Conservation (phyloP, 1,140 invertebrate genomes). For the Caenorhabditis remanei region DNA sequence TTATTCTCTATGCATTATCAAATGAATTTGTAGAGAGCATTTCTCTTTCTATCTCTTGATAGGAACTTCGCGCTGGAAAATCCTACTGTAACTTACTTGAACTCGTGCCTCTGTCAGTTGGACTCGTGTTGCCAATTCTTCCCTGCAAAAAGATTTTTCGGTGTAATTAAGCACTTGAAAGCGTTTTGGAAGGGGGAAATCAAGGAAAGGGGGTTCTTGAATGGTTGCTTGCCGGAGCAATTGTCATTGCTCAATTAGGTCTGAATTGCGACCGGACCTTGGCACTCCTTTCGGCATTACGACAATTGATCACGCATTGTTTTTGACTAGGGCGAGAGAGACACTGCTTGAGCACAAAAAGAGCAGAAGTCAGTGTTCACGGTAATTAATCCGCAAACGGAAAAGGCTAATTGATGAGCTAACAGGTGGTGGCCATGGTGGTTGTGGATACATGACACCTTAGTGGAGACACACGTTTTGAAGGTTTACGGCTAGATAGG, state of each 20-base stretch:
- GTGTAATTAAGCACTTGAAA: slow-evolving; percentile 54
- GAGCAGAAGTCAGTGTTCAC: slow-evolving; percentile 27
- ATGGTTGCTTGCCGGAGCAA: slow-evolving; percentile 31
- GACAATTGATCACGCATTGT: slow-evolving; percentile 50
- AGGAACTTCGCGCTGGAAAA: not conserved
- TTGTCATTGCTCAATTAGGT: slow-evolving; percentile 55
- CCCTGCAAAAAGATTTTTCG: slow-evolving; percentile 78
- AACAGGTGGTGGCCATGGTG: not conserved
- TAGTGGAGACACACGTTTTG: not conserved
- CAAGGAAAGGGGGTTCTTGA: slow-evolving; percentile 11
- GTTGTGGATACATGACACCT: not conserved
- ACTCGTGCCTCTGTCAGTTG: slow-evolving; percentile 96
- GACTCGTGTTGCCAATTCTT: slow-evolving; percentile 97
- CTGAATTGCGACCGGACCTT: slow-evolving; percentile 50
- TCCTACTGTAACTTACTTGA: slow-evolving; percentile 83
- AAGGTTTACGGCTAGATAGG: not conserved
- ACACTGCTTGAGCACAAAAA: not conserved
- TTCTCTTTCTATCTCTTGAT: not conserved
- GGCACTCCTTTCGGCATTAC: slow-evolving; percentile 47
- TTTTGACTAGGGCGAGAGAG: not conserved
- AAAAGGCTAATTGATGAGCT: slow-evolving; percentile 28
- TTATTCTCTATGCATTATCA: slow-evolving; percentile 47
- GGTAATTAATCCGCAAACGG: slow-evolving; percentile 17
- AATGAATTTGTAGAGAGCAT: slow-evolving; percentile 26
- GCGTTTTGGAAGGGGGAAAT: slow-evolving; percentile 23